phyloP scores from a whole-genome alignment of 2,888 invertebrate genomes.

The Dicycla oo region DNA sequence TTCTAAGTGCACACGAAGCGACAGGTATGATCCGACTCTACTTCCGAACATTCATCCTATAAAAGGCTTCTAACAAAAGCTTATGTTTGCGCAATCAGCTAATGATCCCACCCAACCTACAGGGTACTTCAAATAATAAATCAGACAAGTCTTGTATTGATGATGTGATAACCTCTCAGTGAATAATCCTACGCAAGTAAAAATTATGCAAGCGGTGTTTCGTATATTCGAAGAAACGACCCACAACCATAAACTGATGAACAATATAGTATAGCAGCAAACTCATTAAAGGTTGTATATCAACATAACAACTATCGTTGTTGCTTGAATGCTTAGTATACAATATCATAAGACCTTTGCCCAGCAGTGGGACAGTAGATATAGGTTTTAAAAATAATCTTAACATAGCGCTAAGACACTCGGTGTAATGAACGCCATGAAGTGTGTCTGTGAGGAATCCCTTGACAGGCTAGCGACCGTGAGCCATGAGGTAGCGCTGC shows the following conservation, averaged over 20 bases:
- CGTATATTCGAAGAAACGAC: constrained; percentile 38
- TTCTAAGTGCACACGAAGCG: constrained; percentile 7
- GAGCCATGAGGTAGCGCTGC: background rate
- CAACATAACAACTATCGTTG: background rate
- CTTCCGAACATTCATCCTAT: background rate
- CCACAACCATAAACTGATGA: constrained; percentile 36
- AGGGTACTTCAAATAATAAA: constrained; percentile 27
- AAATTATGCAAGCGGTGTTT: constrained; percentile 20
- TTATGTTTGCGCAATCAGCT: constrained; percentile 21
- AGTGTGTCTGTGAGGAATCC: background rate
- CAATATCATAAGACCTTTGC: background rate
- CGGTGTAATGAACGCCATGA: background rate
- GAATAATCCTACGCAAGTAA: constrained; percentile 48
- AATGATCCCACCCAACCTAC: constrained; percentile 48
- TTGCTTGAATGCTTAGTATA: background rate
- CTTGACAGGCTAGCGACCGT: background rate
- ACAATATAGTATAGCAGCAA: constrained; percentile 12
- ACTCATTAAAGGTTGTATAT: background rate
- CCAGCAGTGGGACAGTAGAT: background rate
- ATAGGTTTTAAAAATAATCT: too few species aligned
- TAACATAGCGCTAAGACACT: background rate
- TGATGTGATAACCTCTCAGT: constrained; percentile 36
- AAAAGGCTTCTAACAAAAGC: constrained; percentile 19
- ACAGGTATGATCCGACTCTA: constrained; percentile 1
- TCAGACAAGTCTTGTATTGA: constrained; percentile 18